Evolutionary conservation across 2,888 invertebrate species (phyloP).

Genomic region (Iselma pallidipennis): DNA sequence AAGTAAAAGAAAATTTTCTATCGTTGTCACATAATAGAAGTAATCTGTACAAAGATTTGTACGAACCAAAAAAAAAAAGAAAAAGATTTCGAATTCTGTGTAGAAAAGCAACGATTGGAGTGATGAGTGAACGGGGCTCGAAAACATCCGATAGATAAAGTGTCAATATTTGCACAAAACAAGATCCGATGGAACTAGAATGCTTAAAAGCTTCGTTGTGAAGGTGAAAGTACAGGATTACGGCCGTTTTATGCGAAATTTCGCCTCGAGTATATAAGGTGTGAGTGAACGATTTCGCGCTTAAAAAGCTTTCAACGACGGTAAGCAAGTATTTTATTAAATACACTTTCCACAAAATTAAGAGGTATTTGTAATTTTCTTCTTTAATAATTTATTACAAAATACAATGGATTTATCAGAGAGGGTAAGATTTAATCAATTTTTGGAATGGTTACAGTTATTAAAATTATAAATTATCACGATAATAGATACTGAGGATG

Average conservation of each 20-base stretch:
- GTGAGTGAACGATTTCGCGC: slow-evolving; percentile 40
- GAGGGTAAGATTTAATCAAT: slow-evolving; percentile 1
- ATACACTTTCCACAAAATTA: slow-evolving; percentile 30
- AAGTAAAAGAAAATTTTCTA: slow-evolving; percentile 3
- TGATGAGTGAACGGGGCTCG: slow-evolving; percentile 21
- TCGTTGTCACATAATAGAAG: slow-evolving; percentile 4
- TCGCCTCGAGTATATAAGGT: slow-evolving; percentile 35
- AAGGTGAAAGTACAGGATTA: slow-evolving; percentile 46
- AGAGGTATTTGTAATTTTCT: slow-evolving; percentile 25
- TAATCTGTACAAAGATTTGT: slow-evolving; percentile 1
- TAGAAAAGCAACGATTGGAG: neutral
- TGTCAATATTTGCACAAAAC: slow-evolving; percentile 51
- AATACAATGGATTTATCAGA: neutral
- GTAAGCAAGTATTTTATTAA: slow-evolving; percentile 33
- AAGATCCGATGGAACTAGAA: slow-evolving; percentile 44
- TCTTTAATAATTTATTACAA: slow-evolving; percentile 10
- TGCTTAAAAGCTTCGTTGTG: slow-evolving; percentile 44
- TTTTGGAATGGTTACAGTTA: neutral
- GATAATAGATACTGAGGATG: neutral
- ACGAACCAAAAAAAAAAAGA: neutral
- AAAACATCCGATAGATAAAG: slow-evolving; percentile 39
- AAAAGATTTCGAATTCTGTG: neutral
- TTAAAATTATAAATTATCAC: neutral
- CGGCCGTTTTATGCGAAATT: slow-evolving; percentile 39
- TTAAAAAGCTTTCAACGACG: slow-evolving; percentile 43